Conservation (phyloP, 2,797 vertebrate genomes). For the Loris lydekkerianus region DNA sequence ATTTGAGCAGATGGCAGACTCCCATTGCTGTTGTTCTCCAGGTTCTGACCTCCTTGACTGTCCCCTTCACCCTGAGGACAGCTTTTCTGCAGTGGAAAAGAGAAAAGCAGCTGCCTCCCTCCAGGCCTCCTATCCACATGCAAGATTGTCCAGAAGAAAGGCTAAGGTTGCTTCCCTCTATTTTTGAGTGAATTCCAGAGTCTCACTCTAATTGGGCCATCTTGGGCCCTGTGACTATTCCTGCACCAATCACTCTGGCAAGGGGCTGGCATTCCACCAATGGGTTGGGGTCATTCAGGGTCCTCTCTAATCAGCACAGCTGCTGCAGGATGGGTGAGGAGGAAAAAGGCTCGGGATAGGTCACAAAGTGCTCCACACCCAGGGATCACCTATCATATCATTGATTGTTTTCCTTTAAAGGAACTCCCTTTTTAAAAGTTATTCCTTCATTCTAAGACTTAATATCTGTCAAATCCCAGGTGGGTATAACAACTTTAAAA, state of each 20-base stretch:
- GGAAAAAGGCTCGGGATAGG: background rate
- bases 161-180: background rate
- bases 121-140: background rate
- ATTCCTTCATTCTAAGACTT: background rate
- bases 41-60: background rate
- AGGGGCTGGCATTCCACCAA: background rate
- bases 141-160: background rate
- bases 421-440: conserved; percentile 11
- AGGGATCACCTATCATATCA: background rate
- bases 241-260: background rate
- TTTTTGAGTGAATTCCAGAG: background rate
- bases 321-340: background rate
- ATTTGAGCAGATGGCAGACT: background rate
- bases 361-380: background rate
- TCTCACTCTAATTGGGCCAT: background rate
- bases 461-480: background rate
- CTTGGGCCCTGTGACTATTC: background rate
- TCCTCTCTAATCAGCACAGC: background rate
- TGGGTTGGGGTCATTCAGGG: background rate
- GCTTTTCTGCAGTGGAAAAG: background rate
- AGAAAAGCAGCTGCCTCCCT: background rate
- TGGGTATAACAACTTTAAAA: background rate
- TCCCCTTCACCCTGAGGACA: background rate
- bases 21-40: background rate
- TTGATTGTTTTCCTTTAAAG: conserved; percentile 14